Base-by-base conservation (phyloP, 2,888 invertebrate species). In the Lepeophtheirus nordmannii region DNA sequence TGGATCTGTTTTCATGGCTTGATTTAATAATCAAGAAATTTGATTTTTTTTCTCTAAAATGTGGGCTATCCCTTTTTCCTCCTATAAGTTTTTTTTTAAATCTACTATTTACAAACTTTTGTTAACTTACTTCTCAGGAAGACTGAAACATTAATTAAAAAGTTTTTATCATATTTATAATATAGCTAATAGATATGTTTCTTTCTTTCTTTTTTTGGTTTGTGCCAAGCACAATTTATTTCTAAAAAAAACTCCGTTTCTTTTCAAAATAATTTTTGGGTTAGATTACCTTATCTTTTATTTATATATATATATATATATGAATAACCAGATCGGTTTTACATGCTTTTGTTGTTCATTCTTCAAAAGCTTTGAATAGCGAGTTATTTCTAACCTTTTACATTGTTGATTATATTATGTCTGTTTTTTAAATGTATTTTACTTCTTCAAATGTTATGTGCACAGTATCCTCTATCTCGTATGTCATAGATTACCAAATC, bases 121-220 rank as follows among this genome's bases (percentile, higher is more conserved):
- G 30, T 30, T 46, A n/a, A 46, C 8, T 8, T 46, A 46, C 14
- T 46, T 46, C 17, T 46, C 53, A 46, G 53, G 53, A 46, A 46
- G 53, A 46, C 53, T 46, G 53, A 46, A 46, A n/a, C 53, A n/a
- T 5, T 46, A 8, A 46, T 46, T 14, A 46, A 46, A 11, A 41
- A 46, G 53, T 46, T 46, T 30, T 46, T 46, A 46, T 46, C 53
- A 46, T 17, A 46, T 46, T n/a, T 46, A 46, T 46, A n/a, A 46
- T 46, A n/a, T 46, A 46, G 17, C 8, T n/a, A 1, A 46, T 17
- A 46, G n/a, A 46, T 14, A 46, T 46, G 53, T 17, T 46, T 14
- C 41, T 14, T 46, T 17, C 53, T 17, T 5, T 5, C 53, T n/a
- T 5, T 46, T 46, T 46, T 2, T 2, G 2, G 1, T 17, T 17